Conservation (phyloP, 2,113 vertebrate species). For the Coryphaenoides rupestris region DNA sequence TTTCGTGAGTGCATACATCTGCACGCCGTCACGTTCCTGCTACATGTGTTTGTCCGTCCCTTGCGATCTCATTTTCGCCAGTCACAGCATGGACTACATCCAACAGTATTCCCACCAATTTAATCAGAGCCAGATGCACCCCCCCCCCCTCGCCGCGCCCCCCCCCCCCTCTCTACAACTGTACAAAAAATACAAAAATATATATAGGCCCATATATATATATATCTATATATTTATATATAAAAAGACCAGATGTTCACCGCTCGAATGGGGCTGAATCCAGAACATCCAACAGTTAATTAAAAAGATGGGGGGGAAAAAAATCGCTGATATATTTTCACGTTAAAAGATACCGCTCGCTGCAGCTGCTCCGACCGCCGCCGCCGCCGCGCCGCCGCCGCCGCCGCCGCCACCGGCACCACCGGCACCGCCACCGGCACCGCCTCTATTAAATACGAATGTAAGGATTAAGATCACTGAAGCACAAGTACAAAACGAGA, state of each 20-base stretch:
- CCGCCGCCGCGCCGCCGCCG: too few species aligned
- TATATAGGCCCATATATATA: too few species aligned
- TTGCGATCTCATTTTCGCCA: neutral
- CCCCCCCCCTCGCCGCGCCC: too few species aligned
- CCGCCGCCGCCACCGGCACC: too few species aligned
- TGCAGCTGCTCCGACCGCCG: too few species aligned
- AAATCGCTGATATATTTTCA: too few species aligned
- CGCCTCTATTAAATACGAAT: neutral
- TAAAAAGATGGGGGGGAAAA: slow-evolving; percentile 20
- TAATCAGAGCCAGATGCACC: slow-evolving; percentile 38
- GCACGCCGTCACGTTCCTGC: too few species aligned
- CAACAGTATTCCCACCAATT: slow-evolving; percentile 31
- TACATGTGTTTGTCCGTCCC: too few species aligned
- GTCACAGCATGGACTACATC: slow-evolving; percentile 36
- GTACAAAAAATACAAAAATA: slow-evolving; percentile 34
- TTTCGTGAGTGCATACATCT: too few species aligned
- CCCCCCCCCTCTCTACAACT: slow-evolving; percentile 37
- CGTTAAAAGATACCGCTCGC: too few species aligned
- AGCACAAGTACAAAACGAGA: neutral
- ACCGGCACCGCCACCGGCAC: too few species aligned
- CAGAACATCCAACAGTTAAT: slow-evolving; percentile 27
- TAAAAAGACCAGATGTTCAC: slow-evolving; percentile 44
- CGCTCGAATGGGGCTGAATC: slow-evolving; percentile 30
- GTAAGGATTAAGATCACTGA: neutral
- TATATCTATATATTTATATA: too few species aligned